Percentiles rank a stretch among this genome's conserved stretches.
These are phyloP conservation scores for Autographa gamma DNA, from an alignment of 2,888 invertebrate species.

Conservation along the genomic window DNA sequence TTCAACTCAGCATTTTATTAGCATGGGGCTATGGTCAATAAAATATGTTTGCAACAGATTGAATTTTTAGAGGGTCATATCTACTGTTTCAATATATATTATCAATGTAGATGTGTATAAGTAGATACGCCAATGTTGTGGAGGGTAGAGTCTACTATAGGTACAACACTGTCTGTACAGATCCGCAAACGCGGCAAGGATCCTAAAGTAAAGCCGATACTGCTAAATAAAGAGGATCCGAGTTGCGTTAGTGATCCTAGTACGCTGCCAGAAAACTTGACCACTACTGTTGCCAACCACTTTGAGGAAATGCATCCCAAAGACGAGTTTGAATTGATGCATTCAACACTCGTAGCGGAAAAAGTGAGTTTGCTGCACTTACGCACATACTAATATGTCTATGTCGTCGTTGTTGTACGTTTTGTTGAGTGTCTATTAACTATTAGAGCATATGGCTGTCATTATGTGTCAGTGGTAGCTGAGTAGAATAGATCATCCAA, in stretches of 20 bases:
- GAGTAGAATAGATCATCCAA: conserved; percentile 22
- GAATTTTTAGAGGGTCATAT: neutral
- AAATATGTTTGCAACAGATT: neutral
- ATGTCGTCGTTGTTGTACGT: conserved; percentile 45
- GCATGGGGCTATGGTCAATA: neutral
- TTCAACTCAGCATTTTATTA: neutral
- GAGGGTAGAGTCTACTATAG: conserved; percentile 36
- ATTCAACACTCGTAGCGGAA: conserved; percentile 78
- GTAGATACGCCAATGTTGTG: conserved; percentile 10
- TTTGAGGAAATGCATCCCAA: conserved; percentile 94
- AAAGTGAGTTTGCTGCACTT: conserved; percentile 81
- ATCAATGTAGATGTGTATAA: neutral
- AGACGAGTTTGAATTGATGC: conserved; percentile 91
- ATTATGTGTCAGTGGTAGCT: conserved; percentile 26
- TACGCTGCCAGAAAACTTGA: conserved; percentile 79
- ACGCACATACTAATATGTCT: conserved; percentile 40
- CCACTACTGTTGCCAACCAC: conserved; percentile 88
- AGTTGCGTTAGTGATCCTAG: conserved; percentile 88
- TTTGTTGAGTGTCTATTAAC: conserved; percentile 36
- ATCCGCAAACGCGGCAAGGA: conserved; percentile 92
- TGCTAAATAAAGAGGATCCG: conserved; percentile 92
- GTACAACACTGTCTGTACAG: conserved; percentile 74
- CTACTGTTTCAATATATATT: neutral
- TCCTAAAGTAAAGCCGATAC: conserved; percentile 92
- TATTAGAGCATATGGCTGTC: conserved; percentile 13